Percentiles rank a stretch among this genome's conserved stretches.
Conservation (phyloP, 2,888 invertebrate genomes). For the Seira sanloemensis region DNA sequence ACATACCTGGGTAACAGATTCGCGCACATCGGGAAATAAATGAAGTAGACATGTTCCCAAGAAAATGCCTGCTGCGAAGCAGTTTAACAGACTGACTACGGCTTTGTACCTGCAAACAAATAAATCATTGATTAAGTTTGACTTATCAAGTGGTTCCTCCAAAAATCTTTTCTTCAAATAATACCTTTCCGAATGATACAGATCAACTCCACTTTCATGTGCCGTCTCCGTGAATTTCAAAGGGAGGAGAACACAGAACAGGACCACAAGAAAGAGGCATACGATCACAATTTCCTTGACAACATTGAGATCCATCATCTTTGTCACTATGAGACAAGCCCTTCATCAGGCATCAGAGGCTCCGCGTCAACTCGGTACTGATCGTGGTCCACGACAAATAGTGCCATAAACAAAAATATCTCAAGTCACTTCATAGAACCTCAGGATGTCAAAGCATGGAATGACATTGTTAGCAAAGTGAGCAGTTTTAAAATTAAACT, state of each 20-base stretch:
- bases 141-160: not conserved
- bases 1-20: constrained; percentile 63
- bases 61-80: constrained; percentile 73
- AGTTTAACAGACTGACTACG: constrained; percentile 69
- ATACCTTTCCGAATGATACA: constrained; percentile 70
- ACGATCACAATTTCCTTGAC: constrained; percentile 71
- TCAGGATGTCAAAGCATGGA: too few relatives aligned
- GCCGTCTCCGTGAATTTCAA: constrained; percentile 69
- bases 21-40: constrained; percentile 72
- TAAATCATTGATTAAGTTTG: not conserved
- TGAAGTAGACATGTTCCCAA: constrained; percentile 71
- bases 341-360: too few relatives aligned
- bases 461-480: too few relatives aligned
- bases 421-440: too few relatives aligned
- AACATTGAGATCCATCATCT: constrained; percentile 68
- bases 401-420: too few relatives aligned
- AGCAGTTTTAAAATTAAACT: too few relatives aligned
- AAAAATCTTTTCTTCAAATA: too few relatives aligned
- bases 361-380: too few relatives aligned
- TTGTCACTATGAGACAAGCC: too few relatives aligned
- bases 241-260: constrained; percentile 68
- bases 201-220: constrained; percentile 67
- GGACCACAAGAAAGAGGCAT: constrained; percentile 66
- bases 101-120: constrained; percentile 61
- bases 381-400: too few relatives aligned